Conservation (phyloP, 2,113 vertebrate species). For the Crotalus helleri region DNA sequence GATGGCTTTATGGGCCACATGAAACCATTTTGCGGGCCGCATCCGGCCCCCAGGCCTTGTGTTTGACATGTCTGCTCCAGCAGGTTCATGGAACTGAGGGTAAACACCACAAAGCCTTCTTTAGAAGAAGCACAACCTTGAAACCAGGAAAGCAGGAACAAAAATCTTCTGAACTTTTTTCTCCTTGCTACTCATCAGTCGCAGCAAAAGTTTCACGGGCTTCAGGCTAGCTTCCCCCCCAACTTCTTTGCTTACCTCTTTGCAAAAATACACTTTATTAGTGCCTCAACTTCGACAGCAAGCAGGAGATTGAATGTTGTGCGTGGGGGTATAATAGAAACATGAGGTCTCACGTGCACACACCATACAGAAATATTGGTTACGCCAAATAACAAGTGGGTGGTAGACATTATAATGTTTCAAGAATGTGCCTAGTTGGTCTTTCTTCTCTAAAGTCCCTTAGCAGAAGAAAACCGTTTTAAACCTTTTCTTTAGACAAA, state of each 20-base stretch:
- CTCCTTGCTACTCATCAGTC: neutral
- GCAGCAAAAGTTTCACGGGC: too few species aligned
- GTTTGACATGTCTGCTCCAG: too few species aligned
- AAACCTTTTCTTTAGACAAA: constrained; percentile 5
- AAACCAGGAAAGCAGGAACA: neutral
- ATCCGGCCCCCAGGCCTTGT: too few species aligned
- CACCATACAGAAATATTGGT: neutral
- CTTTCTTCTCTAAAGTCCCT: neutral
- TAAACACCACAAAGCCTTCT: neutral
- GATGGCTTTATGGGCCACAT: too few species aligned
- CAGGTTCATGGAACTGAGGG: too few species aligned
- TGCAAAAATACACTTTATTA: neutral
- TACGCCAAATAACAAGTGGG: neutral
- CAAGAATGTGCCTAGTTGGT: neutral
- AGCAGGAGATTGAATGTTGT: neutral
- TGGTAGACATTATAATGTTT: constrained; percentile 12
- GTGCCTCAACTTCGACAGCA: neutral
- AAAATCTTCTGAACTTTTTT: neutral
- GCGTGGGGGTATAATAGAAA: neutral
- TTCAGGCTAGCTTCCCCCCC: neutral
- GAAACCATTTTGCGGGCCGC: too few species aligned
- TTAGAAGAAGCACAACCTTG: neutral
- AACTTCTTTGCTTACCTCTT: neutral
- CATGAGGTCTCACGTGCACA: neutral
- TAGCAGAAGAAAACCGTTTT: constrained; percentile 2